phyloP scores from a whole-genome alignment of 2,797 vertebrate species.

The Meda fulgida region DNA sequence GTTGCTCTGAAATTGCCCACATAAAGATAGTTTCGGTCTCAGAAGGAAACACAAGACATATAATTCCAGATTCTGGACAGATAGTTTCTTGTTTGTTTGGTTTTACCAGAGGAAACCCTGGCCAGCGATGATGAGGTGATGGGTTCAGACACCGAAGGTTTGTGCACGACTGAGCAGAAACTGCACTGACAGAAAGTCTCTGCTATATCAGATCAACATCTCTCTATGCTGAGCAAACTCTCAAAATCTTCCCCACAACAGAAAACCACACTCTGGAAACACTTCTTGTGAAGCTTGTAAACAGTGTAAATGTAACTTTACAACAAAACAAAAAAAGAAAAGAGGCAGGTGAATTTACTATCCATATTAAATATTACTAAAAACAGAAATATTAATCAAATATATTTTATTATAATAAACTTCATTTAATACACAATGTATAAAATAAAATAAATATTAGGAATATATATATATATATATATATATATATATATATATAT shows the following conservation, averaged over 20 bases:
- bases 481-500: too few relatives aligned
- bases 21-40: neutral
- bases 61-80: neutral
- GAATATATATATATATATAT: too few relatives aligned
- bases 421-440: neutral
- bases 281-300: neutral
- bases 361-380: neutral
- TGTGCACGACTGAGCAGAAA: neutral
- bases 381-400: neutral
- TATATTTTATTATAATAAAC: neutral
- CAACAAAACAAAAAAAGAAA: neutral
- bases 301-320: neutral
- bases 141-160: neutral
- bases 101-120: neutral
- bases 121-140: neutral
- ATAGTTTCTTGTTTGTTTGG: neutral
- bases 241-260: neutral
- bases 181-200: neutral
- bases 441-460: neutral
- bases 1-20: constrained; percentile 16
- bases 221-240: neutral
- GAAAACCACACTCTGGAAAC: neutral
- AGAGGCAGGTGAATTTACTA: neutral
- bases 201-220: neutral
- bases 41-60: neutral